Evolutionary conservation across 1,140 invertebrate species (phyloP), one percentile per base, ranked within the genome.

Genomic region (Melitaea cinxia): DNA sequence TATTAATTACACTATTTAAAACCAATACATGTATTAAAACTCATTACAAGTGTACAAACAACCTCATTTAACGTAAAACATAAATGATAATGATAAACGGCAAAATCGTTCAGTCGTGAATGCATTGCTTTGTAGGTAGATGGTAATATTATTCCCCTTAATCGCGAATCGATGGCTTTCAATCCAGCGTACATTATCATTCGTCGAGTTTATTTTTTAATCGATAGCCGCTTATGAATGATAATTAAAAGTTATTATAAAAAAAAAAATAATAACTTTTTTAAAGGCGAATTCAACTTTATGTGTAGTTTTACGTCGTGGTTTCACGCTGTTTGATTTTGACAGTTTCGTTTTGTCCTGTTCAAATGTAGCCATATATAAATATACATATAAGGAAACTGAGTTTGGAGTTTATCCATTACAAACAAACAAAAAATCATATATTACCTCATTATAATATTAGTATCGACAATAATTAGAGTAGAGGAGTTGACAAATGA

Each of bases 61-160:
- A 42, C 17, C 15, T 47, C 42, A 12, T 47, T 47, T 7, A 47
- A 7, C 19, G 42, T 23, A 21, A 47, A 21, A 21, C 19, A 21
- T 10, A 47, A 47, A 47, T 47, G 19, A 10, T 12, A 47, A 23
- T 47, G 12, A 23, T 47, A 12, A 23, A 21, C 42, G 19, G 42
- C 19, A 47, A 23, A 47, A 9, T 21, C 42, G 42, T 47, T 47
- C 42, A 47, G 12, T 47, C 42, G 42, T 47, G 23, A 47, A 23
- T 23, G 42, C 42, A 21, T n/a, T 23, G 42, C 19, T 47, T 47
- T 47, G 21, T 47, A 47, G 42, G 21, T 47, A 47, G 42, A 23
- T 23, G 42, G 14, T 47, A 47, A 47, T 23, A 47, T 4, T 19
- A 47, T 47, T 47, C 42, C 6, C 19, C 9, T 42, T 10, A 23